These are phyloP conservation scores for Pomacea maculata DNA, from an alignment of 1,140 invertebrate species.

Conservation along the genomic window DNA sequence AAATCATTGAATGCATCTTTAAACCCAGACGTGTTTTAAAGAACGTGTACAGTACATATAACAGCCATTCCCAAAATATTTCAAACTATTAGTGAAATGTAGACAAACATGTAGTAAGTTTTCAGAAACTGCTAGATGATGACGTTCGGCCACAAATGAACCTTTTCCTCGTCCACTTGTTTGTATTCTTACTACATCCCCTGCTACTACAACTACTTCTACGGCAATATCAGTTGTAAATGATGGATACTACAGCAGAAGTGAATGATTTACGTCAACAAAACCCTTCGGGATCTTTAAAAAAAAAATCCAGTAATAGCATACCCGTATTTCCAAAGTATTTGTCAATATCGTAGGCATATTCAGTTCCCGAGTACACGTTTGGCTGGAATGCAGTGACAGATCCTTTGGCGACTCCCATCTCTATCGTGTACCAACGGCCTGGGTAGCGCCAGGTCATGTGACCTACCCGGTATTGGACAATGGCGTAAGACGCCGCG, in stretches of 20 bases:
- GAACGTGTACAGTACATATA: too few relatives aligned
- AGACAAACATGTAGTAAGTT: too few relatives aligned
- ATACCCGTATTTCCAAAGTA: slow-evolving; percentile 5
- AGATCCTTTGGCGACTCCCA: slow-evolving; percentile 3
- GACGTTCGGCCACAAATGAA: too few relatives aligned
- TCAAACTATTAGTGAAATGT: not conserved
- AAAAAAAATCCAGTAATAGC: not conserved
- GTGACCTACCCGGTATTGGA: not conserved
- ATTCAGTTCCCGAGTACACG: not conserved
- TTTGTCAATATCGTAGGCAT: not conserved
- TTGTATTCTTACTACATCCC: not conserved
- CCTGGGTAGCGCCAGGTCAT: slow-evolving; percentile 9
- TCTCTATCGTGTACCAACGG: not conserved
- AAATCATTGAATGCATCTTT: not conserved
- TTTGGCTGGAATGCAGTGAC: not conserved
- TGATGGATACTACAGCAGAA: not conserved
- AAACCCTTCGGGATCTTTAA: too few relatives aligned
- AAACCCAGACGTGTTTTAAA: too few relatives aligned
- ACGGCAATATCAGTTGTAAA: not conserved
- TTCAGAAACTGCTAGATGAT: too few relatives aligned
- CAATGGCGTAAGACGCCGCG: slow-evolving; percentile 1
- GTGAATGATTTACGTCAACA: too few relatives aligned
- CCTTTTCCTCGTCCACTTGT: too few relatives aligned
- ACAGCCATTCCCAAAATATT: not conserved
- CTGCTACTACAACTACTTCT: not conserved